Conservation (phyloP, 53 echinoderm and acorn worm genomes). For the Antedon mediterranea region DNA sequence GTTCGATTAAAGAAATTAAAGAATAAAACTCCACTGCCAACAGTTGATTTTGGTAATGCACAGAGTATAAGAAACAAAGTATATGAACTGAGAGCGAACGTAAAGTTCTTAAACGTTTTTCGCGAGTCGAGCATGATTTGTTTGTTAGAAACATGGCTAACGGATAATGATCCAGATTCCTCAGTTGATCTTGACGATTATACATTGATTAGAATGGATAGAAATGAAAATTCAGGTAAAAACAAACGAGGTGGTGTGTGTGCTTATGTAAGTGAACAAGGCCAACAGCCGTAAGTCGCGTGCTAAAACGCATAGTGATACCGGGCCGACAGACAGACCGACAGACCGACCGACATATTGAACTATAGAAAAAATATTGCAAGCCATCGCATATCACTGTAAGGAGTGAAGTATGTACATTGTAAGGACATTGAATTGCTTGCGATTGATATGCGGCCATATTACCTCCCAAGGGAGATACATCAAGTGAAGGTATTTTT, state of each 20-base stretch:
- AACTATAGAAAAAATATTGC: slow-evolving; percentile 8
- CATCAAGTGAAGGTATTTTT: neutral
- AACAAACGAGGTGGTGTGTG: neutral
- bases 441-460: neutral
- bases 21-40: too few relatives aligned
- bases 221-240: slow-evolving; percentile 4
- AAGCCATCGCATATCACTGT: slow-evolving; percentile 7
- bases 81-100: neutral
- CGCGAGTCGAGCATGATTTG: neutral
- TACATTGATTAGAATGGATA: too few relatives aligned
- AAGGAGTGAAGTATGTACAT: neutral
- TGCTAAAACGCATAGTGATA: too few relatives aligned
- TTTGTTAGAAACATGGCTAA: neutral
- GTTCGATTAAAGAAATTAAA: too few relatives aligned
- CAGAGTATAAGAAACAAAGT: too few relatives aligned
- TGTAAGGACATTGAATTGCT: slow-evolving; percentile 6
- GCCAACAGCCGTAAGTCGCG: too few relatives aligned
- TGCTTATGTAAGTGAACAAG: too few relatives aligned
- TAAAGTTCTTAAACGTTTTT: neutral
- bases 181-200: too few relatives aligned
- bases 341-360: too few relatives aligned
- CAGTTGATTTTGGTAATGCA: too few relatives aligned
- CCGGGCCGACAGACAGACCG: too few relatives aligned
- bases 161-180: too few relatives aligned
- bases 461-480: slow-evolving; percentile 10